Conservation (phyloP, 2,113 vertebrate species). For the Phaethornis superciliosus region DNA sequence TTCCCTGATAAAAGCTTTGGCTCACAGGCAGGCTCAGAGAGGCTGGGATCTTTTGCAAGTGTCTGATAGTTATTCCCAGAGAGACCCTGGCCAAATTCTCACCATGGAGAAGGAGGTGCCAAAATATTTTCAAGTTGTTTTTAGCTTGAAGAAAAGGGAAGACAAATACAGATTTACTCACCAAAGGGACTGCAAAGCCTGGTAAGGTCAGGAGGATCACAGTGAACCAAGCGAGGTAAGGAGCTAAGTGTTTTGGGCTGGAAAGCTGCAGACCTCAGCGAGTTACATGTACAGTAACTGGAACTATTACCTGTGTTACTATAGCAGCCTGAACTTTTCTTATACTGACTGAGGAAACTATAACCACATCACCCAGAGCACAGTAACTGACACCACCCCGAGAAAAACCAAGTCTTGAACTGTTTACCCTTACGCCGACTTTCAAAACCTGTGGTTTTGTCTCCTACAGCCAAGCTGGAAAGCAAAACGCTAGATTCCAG, state of each 20-base stretch:
- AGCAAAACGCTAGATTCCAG: neutral
- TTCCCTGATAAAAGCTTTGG: conserved; percentile 43
- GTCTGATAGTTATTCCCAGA: conserved; percentile 32
- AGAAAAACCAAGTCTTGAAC: neutral
- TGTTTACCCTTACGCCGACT: neutral
- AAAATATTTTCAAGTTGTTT: conserved; percentile 19
- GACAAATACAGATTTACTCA: neutral
- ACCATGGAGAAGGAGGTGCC: neutral
- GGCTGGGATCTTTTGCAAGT: conserved; percentile 10
- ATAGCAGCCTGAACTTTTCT: neutral
- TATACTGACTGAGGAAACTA: neutral
- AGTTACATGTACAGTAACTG: neutral
- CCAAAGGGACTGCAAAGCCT: neutral
- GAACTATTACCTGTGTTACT: neutral
- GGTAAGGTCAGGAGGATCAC: neutral
- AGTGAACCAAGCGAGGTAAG: neutral
- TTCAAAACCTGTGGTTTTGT: neutral
- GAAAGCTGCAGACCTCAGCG: neutral
- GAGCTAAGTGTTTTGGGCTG: neutral
- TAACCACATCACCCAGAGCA: neutral
- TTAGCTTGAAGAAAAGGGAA: neutral
- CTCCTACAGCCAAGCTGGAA: neutral
- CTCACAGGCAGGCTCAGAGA: neutral
- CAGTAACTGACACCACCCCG: neutral
- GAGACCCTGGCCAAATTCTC: neutral